These are phyloP conservation scores for Epinephelus coioides DNA, from an alignment of 2,797 vertebrate species.

Conservation along the genomic window DNA sequence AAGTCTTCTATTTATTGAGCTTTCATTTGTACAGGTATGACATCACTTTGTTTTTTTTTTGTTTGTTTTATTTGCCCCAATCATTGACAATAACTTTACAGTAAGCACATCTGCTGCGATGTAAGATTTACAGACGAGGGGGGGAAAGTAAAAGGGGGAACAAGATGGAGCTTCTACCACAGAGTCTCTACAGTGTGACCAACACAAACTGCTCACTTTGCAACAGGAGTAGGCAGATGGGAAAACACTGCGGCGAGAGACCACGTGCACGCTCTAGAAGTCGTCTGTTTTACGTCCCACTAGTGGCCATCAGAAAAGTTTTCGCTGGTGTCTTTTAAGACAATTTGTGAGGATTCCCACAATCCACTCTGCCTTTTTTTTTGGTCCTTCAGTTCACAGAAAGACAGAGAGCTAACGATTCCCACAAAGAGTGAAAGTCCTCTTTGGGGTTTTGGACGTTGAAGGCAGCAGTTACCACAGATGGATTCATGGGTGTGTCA, in stretches of 20 bases:
- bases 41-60: constrained; percentile 67
- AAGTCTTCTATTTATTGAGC: constrained; percentile 87
- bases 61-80: constrained; percentile 59
- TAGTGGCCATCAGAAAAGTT: constrained; percentile 30
- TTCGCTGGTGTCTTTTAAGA: constrained; percentile 52
- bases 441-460: constrained; percentile 38
- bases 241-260: constrained; percentile 23
- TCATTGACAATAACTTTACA: constrained; percentile 81
- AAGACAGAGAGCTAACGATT: constrained; percentile 9
- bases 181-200: constrained; percentile 62
- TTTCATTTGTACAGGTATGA: constrained; percentile 84
- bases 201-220: constrained; percentile 55
- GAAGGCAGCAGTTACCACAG: constrained; percentile 43
- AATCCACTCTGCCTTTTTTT: constrained; percentile 25
- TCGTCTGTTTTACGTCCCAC: neutral
- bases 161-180: constrained; percentile 68
- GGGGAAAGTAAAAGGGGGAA: constrained; percentile 41
- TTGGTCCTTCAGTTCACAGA: constrained; percentile 34
- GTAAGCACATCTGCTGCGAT: constrained; percentile 76
- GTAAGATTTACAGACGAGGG: constrained; percentile 74
- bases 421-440: neutral
- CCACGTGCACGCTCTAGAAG: constrained; percentile 35
- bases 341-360: constrained; percentile 38
- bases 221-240: constrained; percentile 44
- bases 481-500: constrained; percentile 30